Evolutionary conservation across 1,140 invertebrate species (phyloP).

Genomic region (Neodiprion fabricii): DNA sequence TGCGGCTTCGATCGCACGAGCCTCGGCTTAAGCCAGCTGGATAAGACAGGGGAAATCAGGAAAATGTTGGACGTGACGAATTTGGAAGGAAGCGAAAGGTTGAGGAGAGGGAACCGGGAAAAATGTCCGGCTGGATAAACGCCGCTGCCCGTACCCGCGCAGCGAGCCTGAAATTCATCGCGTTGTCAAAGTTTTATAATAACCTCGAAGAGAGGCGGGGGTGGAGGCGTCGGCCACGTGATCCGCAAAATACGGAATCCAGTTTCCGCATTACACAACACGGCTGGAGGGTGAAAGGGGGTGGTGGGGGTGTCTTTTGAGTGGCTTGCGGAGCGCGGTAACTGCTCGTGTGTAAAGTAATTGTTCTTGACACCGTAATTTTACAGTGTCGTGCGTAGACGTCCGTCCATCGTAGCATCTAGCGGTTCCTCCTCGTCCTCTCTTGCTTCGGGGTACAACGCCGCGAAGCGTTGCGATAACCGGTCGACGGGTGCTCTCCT

Average conservation of each 20-base stretch:
- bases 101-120: too few relatives aligned
- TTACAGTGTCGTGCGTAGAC: conserved; percentile 62
- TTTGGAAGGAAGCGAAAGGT: too few relatives aligned
- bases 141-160: too few relatives aligned
- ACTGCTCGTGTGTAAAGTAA: conserved; percentile 54
- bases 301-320: neutral
- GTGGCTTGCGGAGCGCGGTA: conserved; percentile 27
- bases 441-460: conserved; percentile 4
- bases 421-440: neutral
- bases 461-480: conserved; percentile 6
- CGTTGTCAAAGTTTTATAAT: conserved; percentile 9
- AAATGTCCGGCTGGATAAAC: too few relatives aligned
- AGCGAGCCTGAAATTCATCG: too few relatives aligned
- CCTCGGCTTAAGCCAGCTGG: too few relatives aligned
- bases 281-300: conserved; percentile 18
- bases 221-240: neutral
- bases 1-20: too few relatives aligned
- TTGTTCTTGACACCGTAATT: conserved; percentile 63
- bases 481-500: neutral
- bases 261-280: conserved; percentile 25
- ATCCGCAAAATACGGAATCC: neutral
- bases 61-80: too few relatives aligned
- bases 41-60: too few relatives aligned
- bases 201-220: neutral
- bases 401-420: conserved; percentile 31